phyloP scores from a whole-genome alignment of 2,113 vertebrate genomes.

The Hymenochirus boettgeri region DNA sequence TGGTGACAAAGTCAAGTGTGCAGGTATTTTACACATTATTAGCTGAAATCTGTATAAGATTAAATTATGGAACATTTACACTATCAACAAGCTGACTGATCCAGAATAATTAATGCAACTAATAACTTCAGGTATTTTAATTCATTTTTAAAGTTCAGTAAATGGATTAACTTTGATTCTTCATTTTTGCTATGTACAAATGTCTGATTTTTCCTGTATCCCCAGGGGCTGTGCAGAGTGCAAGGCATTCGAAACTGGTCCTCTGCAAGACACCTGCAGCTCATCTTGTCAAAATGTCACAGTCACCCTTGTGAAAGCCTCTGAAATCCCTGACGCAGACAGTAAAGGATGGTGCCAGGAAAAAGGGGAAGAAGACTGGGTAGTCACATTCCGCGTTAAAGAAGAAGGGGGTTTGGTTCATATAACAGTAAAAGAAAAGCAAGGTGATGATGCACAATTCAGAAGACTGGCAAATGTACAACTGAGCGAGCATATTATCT shows the following conservation, averaged over 20 bases:
- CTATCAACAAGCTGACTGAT: too few relatives aligned
- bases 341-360: conserved; percentile 52
- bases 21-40: too few relatives aligned
- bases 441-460: conserved; percentile 7
- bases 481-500: too few relatives aligned
- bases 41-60: too few relatives aligned
- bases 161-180: too few relatives aligned
- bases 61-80: too few relatives aligned
- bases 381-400: conserved; percentile 49
- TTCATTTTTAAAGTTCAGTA: too few relatives aligned
- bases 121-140: too few relatives aligned
- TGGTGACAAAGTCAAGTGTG: too few relatives aligned
- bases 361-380: conserved; percentile 45
- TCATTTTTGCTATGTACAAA: background rate
- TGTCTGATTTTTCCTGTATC: background rate
- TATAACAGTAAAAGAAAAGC: conserved; percentile 40
- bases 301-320: conserved; percentile 41
- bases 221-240: conserved; percentile 58
- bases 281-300: conserved; percentile 40
- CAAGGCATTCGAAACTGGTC: conserved; percentile 49
- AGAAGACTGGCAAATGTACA: too few relatives aligned
- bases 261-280: conserved; percentile 50
- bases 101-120: too few relatives aligned
- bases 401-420: background rate
- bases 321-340: conserved; percentile 1